Percentiles rank a stretch among this genome's conserved stretches.
Conservation (phyloP, 2,888 invertebrate species). For the Mystacides longicornis region DNA sequence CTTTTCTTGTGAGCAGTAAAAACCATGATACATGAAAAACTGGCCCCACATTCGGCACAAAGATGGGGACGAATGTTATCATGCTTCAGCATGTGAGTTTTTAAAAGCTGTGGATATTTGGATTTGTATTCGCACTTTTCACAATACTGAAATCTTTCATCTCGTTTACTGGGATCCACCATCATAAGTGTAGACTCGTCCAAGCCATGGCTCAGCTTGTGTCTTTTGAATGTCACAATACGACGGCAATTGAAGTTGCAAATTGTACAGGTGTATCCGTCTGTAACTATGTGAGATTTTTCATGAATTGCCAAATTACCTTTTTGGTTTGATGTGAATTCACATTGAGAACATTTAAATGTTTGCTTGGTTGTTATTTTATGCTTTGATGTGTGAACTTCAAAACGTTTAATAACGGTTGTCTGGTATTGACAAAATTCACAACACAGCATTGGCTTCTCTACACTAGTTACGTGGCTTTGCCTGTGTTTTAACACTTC, state of each 20-base stretch:
- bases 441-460: not conserved
- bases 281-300: not conserved
- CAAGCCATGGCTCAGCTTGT: not conserved
- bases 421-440: not conserved
- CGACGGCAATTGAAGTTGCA: not conserved
- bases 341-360: not conserved
- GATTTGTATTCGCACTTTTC: not conserved
- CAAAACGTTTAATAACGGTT: not conserved
- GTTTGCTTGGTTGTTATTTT: not conserved
- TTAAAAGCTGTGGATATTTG: not conserved
- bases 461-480: not conserved
- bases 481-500: not conserved
- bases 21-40: not conserved
- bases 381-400: not conserved
- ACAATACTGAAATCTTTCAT: not conserved
- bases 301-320: not conserved
- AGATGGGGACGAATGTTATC: not conserved
- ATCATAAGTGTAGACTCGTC: not conserved
- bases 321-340: not conserved
- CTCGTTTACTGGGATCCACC: not conserved
- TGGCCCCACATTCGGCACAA: not conserved
- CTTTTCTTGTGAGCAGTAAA: not conserved
- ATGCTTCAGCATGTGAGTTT: not conserved
- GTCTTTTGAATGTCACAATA: not conserved
- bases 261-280: not conserved